Conservation (phyloP, 1,140 invertebrate species). For the Drosophila ercepeae region DNA sequence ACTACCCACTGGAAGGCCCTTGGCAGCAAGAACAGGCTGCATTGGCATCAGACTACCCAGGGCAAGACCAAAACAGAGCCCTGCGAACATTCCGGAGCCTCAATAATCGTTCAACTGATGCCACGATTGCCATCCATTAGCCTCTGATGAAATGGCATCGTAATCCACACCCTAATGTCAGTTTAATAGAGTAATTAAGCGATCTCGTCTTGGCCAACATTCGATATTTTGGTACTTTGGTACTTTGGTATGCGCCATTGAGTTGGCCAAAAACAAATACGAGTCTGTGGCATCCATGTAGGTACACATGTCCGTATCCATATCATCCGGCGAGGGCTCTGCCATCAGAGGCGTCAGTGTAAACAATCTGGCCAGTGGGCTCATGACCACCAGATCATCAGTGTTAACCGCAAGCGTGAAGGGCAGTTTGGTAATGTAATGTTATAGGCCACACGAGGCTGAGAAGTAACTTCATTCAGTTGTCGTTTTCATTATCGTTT, state of each 20-base stretch:
- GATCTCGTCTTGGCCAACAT: conserved; percentile 10
- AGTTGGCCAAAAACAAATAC: conserved; percentile 33
- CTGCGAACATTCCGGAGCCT: conserved; percentile 24
- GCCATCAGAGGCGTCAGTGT: conserved; percentile 35
- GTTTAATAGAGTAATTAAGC: conserved; percentile 49
- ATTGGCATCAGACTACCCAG: conserved; percentile 4
- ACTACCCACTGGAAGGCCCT: conserved; percentile 17
- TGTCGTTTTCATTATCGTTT: conserved; percentile 49
- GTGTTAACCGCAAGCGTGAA: conserved; percentile 69
- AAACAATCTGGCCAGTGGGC: conserved; percentile 54
- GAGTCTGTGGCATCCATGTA: conserved; percentile 1
- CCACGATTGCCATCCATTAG: conserved; percentile 10
- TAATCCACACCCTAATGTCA: conserved; percentile 26
- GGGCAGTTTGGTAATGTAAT: conserved; percentile 67
- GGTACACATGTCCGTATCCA: conserved; percentile 30
- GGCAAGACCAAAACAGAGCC: neutral
- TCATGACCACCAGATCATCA: conserved; percentile 40
- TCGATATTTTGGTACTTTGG: conserved; percentile 19
- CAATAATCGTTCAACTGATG: conserved; percentile 15
- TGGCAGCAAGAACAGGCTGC: conserved; percentile 20
- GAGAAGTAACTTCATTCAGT: conserved; percentile 53
- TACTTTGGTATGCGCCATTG: conserved; percentile 29
- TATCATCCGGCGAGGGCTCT: conserved; percentile 43
- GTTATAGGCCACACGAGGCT: conserved; percentile 72
- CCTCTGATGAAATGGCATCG: conserved; percentile 11